Evolutionary conservation across 2,797 vertebrate genomes (phyloP).

Genomic region (Crenichthys baileyi): DNA sequence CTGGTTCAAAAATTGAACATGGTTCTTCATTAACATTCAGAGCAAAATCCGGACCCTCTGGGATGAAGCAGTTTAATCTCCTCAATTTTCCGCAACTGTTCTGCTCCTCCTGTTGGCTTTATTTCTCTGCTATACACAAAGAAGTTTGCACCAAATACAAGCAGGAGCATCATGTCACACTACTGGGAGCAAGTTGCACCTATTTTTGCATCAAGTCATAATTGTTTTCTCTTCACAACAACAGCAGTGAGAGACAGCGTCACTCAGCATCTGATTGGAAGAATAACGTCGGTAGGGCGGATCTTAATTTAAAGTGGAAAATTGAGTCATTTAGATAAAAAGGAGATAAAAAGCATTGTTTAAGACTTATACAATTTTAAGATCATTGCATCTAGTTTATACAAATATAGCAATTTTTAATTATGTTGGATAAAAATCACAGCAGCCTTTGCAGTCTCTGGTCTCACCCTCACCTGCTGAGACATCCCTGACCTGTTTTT

Average conservation of each 20-base stretch:
- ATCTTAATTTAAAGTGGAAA: not conserved
- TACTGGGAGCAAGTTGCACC: not conserved
- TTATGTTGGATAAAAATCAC: too few species aligned
- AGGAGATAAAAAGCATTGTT: not conserved
- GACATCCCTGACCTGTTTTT: too few species aligned
- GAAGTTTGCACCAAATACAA: not conserved
- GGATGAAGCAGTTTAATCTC: not conserved
- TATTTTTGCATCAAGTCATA: not conserved
- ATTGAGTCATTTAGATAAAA: not conserved
- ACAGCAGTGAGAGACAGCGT: not conserved
- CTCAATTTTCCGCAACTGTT: not conserved
- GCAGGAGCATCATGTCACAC: not conserved
- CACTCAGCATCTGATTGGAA: not conserved
- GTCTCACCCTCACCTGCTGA: too few species aligned
- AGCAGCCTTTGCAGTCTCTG: too few species aligned
- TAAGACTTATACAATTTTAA: too few species aligned
- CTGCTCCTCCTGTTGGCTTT: not conserved
- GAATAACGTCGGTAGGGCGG: not conserved
- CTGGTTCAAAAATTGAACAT: not conserved
- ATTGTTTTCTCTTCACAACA: not conserved
- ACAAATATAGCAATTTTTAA: too few species aligned
- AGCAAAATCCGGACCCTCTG: not conserved
- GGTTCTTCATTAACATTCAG: not conserved
- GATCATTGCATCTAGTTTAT: too few species aligned
- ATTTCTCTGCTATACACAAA: not conserved